These are phyloP conservation scores for Hemiprocne comata DNA, from an alignment of 2,113 vertebrate genomes.

Conservation along the genomic window DNA sequence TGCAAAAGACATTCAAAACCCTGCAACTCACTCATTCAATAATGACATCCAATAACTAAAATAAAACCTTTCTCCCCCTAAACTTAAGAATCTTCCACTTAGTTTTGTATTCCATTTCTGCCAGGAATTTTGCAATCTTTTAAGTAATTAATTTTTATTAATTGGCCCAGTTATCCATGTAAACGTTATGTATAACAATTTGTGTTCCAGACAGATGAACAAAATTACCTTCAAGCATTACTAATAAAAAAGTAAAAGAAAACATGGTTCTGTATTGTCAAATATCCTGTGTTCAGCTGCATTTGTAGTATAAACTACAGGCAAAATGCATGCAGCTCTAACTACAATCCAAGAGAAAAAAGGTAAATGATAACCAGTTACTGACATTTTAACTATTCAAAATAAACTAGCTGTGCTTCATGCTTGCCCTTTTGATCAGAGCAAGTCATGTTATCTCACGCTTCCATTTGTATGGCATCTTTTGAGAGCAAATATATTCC, in stretches of 20 bases:
- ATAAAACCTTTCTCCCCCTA: not conserved
- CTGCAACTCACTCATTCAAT: not conserved
- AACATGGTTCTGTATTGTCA: not conserved
- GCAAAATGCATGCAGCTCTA: not conserved
- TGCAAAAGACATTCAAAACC: not conserved
- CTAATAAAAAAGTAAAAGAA: not conserved
- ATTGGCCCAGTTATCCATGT: not conserved
- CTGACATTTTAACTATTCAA: not conserved
- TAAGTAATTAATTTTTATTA: not conserved
- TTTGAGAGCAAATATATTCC: not conserved
- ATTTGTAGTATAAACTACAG: not conserved
- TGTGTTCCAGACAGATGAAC: not conserved
- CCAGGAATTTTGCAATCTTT: not conserved
- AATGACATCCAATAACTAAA: not conserved
- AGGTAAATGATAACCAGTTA: not conserved
- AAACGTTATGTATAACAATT: not conserved
- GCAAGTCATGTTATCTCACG: not conserved
- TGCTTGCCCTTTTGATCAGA: not conserved
- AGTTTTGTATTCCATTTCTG: not conserved
- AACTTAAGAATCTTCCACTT: not conserved
- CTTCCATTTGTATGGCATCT: not conserved
- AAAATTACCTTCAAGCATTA: not conserved
- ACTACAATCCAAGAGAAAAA: not conserved
- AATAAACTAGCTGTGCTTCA: not conserved
- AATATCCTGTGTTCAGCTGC: not conserved